These are phyloP conservation scores for Porites cylindrica DNA, from an alignment of 92 coral and sea anemone species.

Conservation along the genomic window DNA sequence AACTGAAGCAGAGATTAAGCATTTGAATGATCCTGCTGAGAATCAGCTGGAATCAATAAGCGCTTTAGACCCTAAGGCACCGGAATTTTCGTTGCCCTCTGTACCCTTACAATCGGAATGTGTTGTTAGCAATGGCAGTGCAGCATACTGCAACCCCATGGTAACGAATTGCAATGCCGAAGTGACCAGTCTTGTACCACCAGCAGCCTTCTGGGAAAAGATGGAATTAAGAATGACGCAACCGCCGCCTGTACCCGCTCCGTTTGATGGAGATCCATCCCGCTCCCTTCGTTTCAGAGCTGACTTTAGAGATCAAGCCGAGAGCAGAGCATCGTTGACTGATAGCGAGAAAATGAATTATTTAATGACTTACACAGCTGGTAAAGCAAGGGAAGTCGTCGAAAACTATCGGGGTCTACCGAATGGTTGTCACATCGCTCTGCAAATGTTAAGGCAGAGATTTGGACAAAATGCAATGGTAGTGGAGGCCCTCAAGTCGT, in stretches of 20 bases:
- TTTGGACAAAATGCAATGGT: conserved; percentile 55
- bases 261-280: conserved; percentile 49
- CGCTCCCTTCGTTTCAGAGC: conserved; percentile 34
- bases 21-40: too few species aligned
- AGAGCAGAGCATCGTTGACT: conserved; percentile 20
- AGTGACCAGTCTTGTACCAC: not conserved
- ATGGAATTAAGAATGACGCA: conserved; percentile 63
- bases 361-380: conserved; percentile 27
- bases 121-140: too few species aligned
- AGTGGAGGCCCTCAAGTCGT: conserved; percentile 53
- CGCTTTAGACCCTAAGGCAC: too few species aligned
- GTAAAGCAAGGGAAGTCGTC: conserved; percentile 34
- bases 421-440: conserved; percentile 41
- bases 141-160: too few species aligned
- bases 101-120: too few species aligned
- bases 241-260: conserved; percentile 47
- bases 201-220: conserved; percentile 54
- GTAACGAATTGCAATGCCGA: too few species aligned
- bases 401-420: conserved; percentile 48
- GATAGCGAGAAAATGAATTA: not conserved
- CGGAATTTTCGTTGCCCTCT: too few species aligned
- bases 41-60: too few species aligned
- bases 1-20: too few species aligned
- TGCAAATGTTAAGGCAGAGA: conserved; percentile 28
- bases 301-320: conserved; percentile 47